phyloP scores from a whole-genome alignment of 2,797 vertebrate genomes.

The Amphiprion clarkii region DNA sequence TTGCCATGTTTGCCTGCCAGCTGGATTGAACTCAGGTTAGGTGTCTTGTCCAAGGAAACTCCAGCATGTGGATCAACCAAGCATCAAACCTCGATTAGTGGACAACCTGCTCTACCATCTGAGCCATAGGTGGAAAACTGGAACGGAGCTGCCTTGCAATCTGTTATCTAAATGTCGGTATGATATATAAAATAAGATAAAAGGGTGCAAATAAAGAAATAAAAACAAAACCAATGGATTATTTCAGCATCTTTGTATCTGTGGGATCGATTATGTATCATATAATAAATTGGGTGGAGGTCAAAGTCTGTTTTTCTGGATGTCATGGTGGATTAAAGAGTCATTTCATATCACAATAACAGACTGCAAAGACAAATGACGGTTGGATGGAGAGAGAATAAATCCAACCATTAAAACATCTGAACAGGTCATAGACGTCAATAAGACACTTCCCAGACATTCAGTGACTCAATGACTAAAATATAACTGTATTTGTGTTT shows the following conservation, averaged over 20 bases:
- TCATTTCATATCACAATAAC: slow-evolving; percentile 14
- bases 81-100: no score
- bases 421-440: slow-evolving; percentile 10
- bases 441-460: neutral
- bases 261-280: neutral
- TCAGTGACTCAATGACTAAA: neutral
- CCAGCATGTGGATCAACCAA: no score
- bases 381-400: neutral
- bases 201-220: neutral
- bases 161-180: neutral
- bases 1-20: no score
- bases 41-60: no score
- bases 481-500: slow-evolving; percentile 17
- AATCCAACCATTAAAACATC: slow-evolving; percentile 13
- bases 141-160: neutral
- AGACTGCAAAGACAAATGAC: slow-evolving; percentile 23
- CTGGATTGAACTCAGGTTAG: no score
- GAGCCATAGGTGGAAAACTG: neutral
- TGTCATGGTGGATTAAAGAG: slow-evolving; percentile 19
- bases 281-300: neutral
- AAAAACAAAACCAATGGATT: neutral
- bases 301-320: slow-evolving; percentile 9
- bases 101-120: no score
- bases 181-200: neutral
- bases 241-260: neutral